Evolutionary conservation across 2,113 vertebrate genomes (phyloP).

Genomic region (Empidonax alnorum): DNA sequence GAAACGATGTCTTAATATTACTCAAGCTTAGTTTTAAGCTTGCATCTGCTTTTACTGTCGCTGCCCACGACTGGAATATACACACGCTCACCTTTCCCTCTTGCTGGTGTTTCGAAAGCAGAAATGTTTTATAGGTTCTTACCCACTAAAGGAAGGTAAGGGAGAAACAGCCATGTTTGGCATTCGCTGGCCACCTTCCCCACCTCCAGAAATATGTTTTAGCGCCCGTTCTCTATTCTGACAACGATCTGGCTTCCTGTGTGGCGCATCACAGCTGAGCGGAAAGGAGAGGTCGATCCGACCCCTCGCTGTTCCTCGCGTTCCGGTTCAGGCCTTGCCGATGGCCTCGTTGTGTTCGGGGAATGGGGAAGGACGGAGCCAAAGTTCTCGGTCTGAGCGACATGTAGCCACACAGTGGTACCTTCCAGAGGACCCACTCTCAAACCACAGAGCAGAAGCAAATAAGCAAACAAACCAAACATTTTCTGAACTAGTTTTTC

Average conservation of each 20-base stretch:
- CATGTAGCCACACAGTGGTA: accelerated
- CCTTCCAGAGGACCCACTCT: not conserved
- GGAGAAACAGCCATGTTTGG: not conserved
- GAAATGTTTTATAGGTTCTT: not conserved
- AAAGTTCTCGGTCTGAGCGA: accelerated
- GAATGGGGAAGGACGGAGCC: accelerated
- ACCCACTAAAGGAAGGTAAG: not conserved
- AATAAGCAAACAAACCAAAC: not conserved
- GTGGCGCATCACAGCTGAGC: not conserved
- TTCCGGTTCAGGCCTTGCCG: not conserved
- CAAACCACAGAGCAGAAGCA: not conserved
- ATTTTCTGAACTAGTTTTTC: not conserved
- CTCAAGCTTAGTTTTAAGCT: not conserved
- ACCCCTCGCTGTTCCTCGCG: not conserved
- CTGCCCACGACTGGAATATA: not conserved
- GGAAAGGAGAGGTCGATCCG: accelerated
- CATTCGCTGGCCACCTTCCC: not conserved
- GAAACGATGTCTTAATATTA: not conserved
- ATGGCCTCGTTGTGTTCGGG: accelerated
- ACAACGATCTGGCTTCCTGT: not conserved
- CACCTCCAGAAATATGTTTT: not conserved
- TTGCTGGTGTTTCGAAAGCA: not conserved
- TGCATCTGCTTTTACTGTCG: not conserved
- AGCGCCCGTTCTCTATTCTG: accelerated
- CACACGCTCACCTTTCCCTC: accelerated